Evolutionary conservation across 1,140 invertebrate genomes (phyloP).

Genomic region (Aphaenogaster floridana): DNA sequence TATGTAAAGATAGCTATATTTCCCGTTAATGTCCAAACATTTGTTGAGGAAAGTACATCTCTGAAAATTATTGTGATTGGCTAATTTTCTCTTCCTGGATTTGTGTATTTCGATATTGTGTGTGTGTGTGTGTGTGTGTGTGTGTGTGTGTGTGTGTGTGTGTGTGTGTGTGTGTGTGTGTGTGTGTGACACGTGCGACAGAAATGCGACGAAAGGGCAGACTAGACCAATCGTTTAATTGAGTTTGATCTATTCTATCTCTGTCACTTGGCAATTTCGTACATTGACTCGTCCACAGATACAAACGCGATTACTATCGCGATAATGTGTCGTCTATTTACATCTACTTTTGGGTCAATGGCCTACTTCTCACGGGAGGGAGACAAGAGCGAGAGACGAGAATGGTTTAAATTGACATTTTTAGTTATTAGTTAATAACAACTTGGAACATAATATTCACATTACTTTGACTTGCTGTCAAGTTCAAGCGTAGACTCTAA

Average conservation of each 20-base stretch:
- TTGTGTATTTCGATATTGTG: not conserved
- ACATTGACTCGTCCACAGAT: slow-evolving; percentile 54
- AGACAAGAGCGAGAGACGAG: not conserved
- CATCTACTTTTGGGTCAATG: slow-evolving; percentile 74
- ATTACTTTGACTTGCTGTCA: not conserved
- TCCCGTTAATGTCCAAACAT: too few relatives aligned
- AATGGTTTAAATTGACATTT: not conserved
- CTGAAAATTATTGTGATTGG: not conserved
- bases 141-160: too few relatives aligned
- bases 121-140: too few relatives aligned
- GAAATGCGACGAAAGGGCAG: not conserved
- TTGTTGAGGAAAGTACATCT: too few relatives aligned
- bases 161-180: too few relatives aligned
- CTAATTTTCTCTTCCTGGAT: not conserved
- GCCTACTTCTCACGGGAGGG: slow-evolving; percentile 68
- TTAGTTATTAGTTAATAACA: not conserved
- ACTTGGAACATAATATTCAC: not conserved
- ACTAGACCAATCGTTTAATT: slow-evolving; percentile 33
- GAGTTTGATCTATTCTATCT: slow-evolving; percentile 66
- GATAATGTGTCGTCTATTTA: slow-evolving; percentile 63
- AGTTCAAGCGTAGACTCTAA: not conserved
- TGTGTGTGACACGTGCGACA: not conserved
- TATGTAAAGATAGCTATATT: too few relatives aligned
- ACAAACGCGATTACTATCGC: slow-evolving; percentile 51
- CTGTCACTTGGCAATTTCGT: slow-evolving; percentile 33